Evolutionary conservation across 2,888 invertebrate species (phyloP).

Genomic region (Hyposoter didymator): DNA sequence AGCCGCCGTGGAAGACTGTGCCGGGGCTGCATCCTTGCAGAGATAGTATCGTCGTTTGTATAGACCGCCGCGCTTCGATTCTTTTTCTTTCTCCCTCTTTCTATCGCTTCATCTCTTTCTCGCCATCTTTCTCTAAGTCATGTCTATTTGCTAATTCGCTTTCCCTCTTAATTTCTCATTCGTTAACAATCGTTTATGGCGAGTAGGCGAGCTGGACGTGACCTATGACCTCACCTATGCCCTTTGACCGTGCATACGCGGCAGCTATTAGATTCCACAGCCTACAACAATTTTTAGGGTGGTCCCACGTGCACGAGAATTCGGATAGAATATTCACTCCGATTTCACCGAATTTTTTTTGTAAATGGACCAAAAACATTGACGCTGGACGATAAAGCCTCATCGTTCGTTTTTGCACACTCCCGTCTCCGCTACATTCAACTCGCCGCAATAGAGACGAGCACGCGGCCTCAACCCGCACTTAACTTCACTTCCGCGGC

Average conservation of each 20-base stretch:
- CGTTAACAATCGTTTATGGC: neutral
- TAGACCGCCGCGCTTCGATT: constrained; percentile 54
- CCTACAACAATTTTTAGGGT: constrained; percentile 53
- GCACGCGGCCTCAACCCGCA: neutral
- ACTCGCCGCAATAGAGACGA: neutral
- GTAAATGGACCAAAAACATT: neutral
- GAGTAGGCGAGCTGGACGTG: neutral
- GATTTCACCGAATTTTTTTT: neutral
- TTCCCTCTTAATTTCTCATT: constrained; percentile 50
- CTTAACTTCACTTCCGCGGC: constrained; percentile 66
- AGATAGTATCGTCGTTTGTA: constrained; percentile 82
- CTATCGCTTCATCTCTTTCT: constrained; percentile 52
- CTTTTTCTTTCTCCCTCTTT: constrained; percentile 44
- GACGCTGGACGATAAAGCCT: neutral
- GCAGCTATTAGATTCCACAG: neutral
- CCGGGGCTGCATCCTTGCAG: constrained; percentile 64
- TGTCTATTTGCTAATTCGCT: constrained; percentile 29
- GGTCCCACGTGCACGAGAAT: constrained; percentile 81
- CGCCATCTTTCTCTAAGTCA: constrained; percentile 63
- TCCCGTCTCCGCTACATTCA: neutral
- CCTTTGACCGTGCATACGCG: neutral
- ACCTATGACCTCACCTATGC: neutral
- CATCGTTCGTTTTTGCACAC: neutral
- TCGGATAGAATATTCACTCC: constrained; percentile 60
- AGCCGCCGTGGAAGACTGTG: constrained; percentile 47